Percentiles rank a stretch among this genome's conserved stretches.
Conservation (phyloP, 2,113 vertebrate genomes). For the Felis chaus region DNA sequence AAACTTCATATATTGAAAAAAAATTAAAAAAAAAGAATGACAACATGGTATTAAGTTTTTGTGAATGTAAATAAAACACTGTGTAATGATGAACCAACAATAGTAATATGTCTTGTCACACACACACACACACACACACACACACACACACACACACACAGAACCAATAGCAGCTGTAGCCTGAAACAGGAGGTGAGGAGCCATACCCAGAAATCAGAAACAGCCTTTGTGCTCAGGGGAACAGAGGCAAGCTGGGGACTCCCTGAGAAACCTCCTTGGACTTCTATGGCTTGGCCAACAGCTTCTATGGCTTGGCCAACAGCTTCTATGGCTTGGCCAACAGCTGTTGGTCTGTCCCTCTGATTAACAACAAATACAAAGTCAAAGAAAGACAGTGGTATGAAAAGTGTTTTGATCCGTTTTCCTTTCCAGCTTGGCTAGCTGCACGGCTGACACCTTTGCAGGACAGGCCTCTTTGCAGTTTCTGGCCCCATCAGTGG, state of each 20-base stretch:
- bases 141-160: conserved; percentile 49
- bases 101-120: conserved; percentile 39
- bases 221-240: conserved; percentile 36
- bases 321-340: not conserved
- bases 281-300: not conserved
- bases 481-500: not conserved
- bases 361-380: conserved; percentile 24
- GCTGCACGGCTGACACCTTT: not conserved
- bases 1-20: too few species aligned
- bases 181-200: conserved; percentile 32
- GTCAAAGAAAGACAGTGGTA: not conserved
- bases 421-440: conserved; percentile 14
- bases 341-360: not conserved
- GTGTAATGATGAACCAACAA: conserved; percentile 67
- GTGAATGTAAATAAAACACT: conserved; percentile 67
- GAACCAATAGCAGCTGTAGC: conserved; percentile 58
- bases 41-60: conserved; percentile 49
- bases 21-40: conserved; percentile 55
- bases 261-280: not conserved
- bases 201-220: conserved; percentile 63
- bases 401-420: not conserved
- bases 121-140: conserved; percentile 51
- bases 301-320: not conserved
- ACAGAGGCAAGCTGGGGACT: not conserved
- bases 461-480: not conserved